Percentiles rank a stretch among this genome's conserved stretches.
These are phyloP conservation scores for Empidonax traillii DNA, from an alignment of 2,113 vertebrate genomes.

Conservation along the genomic window DNA sequence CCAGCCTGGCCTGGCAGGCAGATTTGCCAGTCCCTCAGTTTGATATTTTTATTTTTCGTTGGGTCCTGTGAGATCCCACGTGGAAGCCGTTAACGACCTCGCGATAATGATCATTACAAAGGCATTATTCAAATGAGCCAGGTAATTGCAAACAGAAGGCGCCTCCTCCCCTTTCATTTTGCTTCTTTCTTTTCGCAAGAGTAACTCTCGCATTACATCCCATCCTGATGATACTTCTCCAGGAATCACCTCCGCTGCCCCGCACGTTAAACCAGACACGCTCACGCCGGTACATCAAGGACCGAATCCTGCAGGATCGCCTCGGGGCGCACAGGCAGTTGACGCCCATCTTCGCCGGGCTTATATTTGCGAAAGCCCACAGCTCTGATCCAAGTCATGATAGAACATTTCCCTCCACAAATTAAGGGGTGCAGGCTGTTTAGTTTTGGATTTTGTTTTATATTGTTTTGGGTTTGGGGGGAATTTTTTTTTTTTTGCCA, in stretches of 20 bases:
- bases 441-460: neutral
- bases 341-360: neutral
- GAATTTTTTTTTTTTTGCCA: neutral
- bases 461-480: neutral
- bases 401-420: neutral
- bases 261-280: neutral
- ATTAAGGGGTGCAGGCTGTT: neutral
- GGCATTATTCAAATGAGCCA: conserved; percentile 77
- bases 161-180: neutral
- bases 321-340: neutral
- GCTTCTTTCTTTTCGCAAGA: neutral
- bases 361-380: neutral
- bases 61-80: conserved; percentile 56
- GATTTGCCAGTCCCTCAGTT: neutral
- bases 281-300: neutral
- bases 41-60: neutral
- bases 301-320: neutral
- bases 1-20: neutral
- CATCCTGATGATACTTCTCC: neutral
- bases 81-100: conserved; percentile 69
- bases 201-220: neutral
- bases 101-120: conserved; percentile 74
- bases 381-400: neutral
- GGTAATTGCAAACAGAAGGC: conserved; percentile 78
- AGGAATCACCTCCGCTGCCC: neutral